Conservation (phyloP, 2,113 vertebrate genomes). For the Chauna torquata region DNA sequence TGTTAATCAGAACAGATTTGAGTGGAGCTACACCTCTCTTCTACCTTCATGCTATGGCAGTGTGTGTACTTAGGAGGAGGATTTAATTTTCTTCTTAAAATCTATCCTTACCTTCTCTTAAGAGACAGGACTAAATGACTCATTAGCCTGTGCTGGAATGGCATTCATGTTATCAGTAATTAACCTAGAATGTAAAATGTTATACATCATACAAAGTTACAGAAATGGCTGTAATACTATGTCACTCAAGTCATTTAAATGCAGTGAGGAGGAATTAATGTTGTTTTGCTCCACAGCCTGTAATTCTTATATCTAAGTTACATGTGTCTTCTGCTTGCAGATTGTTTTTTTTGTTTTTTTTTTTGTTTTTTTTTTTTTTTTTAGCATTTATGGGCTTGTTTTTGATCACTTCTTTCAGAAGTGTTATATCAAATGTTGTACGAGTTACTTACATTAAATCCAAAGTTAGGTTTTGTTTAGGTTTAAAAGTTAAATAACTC, state of each 20-base stretch:
- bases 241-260: slow-evolving; percentile 2
- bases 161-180: background rate
- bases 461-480: background rate
- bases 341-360: background rate
- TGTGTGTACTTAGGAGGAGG: background rate
- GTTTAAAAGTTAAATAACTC: background rate
- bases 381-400: background rate
- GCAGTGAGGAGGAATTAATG: background rate
- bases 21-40: background rate
- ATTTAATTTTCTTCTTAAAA: background rate
- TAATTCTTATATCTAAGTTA: background rate
- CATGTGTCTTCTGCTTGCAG: background rate
- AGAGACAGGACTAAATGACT: background rate
- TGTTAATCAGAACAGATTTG: background rate
- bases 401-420: background rate
- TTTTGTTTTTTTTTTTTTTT: background rate
- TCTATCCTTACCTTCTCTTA: background rate
- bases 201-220: background rate
- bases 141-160: background rate
- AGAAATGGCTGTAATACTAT: background rate
- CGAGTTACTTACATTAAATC: background rate
- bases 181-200: background rate
- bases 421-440: background rate
- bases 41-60: background rate
- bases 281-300: background rate